Conservation (phyloP, 2,113 vertebrate species). For the Carassius auratus region DNA sequence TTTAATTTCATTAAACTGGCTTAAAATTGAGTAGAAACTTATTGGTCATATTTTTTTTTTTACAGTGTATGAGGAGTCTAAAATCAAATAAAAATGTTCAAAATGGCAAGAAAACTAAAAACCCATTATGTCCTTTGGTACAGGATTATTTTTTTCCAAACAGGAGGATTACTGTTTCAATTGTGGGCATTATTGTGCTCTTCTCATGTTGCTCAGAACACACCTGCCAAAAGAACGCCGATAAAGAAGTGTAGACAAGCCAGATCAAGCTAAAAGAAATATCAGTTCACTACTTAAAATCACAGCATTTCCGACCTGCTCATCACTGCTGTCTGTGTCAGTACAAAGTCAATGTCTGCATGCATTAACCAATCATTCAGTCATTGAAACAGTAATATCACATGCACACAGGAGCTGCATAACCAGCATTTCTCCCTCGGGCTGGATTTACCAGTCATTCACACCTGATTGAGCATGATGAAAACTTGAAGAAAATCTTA, state of each 20-base stretch:
- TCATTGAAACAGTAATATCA: conserved; percentile 77
- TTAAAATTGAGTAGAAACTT: too few relatives aligned
- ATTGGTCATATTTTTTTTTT: too few relatives aligned
- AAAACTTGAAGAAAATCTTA: conserved; percentile 47
- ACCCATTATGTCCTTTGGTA: background rate
- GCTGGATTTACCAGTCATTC: conserved; percentile 67
- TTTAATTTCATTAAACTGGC: too few relatives aligned
- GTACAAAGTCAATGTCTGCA: conserved; percentile 63
- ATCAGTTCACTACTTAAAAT: conserved; percentile 62
- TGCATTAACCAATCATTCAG: conserved; percentile 59
- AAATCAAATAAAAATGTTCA: background rate
- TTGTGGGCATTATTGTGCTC: conserved; percentile 16
- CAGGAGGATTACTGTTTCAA: conserved; percentile 31
- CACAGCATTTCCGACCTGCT: conserved; percentile 61
- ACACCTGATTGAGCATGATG: conserved; percentile 51
- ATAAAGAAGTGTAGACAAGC: conserved; percentile 60
- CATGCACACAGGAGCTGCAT: conserved; percentile 66
- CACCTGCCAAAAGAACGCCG: conserved; percentile 41
- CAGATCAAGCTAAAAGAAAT: conserved; percentile 62
- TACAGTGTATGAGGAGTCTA: background rate
- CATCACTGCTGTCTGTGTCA: conserved; percentile 47
- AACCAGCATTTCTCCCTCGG: conserved; percentile 58
- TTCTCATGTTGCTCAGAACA: conserved; percentile 34
- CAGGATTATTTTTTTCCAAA: conserved; percentile 5
- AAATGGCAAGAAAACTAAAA: background rate